Conservation (phyloP, 2,113 vertebrate genomes). For the Steatornis caripensis region DNA sequence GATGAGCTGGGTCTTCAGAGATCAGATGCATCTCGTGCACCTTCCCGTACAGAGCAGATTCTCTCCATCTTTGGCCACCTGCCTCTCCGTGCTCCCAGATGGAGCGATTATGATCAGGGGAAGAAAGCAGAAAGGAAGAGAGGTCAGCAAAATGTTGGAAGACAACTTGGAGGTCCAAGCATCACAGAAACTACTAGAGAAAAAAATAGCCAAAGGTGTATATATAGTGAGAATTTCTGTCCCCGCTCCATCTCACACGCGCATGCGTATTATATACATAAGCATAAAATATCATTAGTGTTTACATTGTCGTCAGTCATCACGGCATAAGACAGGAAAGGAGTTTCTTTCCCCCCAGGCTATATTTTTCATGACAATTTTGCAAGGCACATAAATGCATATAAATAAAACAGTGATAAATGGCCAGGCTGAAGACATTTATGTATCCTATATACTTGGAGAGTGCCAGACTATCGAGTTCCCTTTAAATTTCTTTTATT, state of each 20-base stretch:
- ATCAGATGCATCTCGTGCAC: not conserved
- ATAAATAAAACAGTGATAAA: not conserved
- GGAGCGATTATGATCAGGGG: not conserved
- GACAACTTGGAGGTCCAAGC: not conserved
- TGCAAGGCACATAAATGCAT: not conserved
- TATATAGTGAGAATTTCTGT: not conserved
- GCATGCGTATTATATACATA: not conserved
- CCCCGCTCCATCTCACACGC: accelerated
- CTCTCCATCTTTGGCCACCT: not conserved
- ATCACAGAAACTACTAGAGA: not conserved
- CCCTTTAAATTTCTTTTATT: not conserved
- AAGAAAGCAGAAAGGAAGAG: not conserved
- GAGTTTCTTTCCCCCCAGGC: accelerated
- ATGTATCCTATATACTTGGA: not conserved
- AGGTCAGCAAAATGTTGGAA: not conserved
- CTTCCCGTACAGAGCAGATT: not conserved
- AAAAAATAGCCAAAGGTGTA: not conserved
- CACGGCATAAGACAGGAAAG: conserved; percentile 7
- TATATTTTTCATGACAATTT: conserved; percentile 14
- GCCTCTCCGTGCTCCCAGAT: not conserved
- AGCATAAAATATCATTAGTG: conserved; percentile 6
- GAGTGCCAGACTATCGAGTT: not conserved
- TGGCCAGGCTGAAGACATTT: not conserved
- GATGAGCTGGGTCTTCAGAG: conserved; percentile 27
- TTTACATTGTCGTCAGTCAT: conserved; percentile 15